Base-by-base conservation (phyloP, 1,140 invertebrate species). In the Lepidurus couesii region DNA sequence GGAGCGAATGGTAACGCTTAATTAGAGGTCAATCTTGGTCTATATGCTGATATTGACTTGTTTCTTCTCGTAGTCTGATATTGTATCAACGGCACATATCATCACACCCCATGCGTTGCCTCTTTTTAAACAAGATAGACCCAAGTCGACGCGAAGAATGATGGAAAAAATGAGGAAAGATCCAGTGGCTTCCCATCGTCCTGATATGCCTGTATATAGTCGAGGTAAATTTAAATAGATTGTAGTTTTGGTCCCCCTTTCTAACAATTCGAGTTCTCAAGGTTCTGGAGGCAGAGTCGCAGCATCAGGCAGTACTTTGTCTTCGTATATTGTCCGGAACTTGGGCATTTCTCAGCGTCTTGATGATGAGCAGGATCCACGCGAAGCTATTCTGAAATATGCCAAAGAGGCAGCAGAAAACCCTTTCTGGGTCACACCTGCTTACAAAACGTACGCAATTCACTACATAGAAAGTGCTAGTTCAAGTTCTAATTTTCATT, bases 71-170 rank as follows among this genome's bases (percentile, higher is more conserved):
- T 24, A 75, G 42, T 21, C 65, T 75, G 78, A 79, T 10, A 90
- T 97, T 79, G 90, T 98, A 73, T 92, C 92, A 65, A 91, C 92
- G 0, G 93, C 96, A 80, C 94, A 98, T 83, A 95, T 99, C n/a
- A 97, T 99, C 16, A 98, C 97, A 1, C 96, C 98, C 0, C 96
- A 99, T 84, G 95, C 98, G 0, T 86, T 99, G 77, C 97, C 97
- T 0, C 87, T 99, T 85, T 99, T 99, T 85, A 90, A 95, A 78
- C 93, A 98, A 85, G 94, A 98, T 81, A 90, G 95, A 82, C 89
- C 95, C 13, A 92, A 94, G 81, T 96, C 96, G 4, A 92, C 93
- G 43, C 89, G 93, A 80, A 96, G 97, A 84, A 91, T 93, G 84
- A 91, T 96, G 90, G 95, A 98, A 83, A 97, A 96, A 82, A 94